phyloP scores from a whole-genome alignment of 2,888 invertebrate species.

The Eristalinus aeneus region DNA sequence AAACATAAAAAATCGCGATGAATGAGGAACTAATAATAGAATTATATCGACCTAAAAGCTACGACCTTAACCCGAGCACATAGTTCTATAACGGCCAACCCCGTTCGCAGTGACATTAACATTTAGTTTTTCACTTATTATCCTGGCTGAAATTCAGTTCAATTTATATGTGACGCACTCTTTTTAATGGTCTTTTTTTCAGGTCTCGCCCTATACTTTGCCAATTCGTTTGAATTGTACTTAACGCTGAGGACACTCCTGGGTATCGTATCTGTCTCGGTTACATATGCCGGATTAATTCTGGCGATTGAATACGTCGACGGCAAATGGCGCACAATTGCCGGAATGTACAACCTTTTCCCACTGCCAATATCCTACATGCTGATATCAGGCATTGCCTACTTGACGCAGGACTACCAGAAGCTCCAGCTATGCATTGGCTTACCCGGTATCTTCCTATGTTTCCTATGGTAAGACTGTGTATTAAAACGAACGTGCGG shows the following conservation, averaged over 20 bases:
- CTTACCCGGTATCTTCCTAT: conserved; percentile 86
- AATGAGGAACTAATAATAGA: background rate
- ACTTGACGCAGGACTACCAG: conserved; percentile 87
- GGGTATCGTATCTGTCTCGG: conserved; percentile 90
- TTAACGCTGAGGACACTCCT: conserved; percentile 86
- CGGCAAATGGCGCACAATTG: conserved; percentile 89
- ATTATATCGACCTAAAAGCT: conserved; percentile 18
- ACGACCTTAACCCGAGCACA: conserved; percentile 48
- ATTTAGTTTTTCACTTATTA: conserved; percentile 40
- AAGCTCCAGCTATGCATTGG: conserved; percentile 87
- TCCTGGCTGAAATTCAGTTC: background rate
- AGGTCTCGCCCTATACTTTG: conserved; percentile 86
- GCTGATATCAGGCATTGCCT: conserved; percentile 87
- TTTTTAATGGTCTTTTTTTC: conserved; percentile 8
- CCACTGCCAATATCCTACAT: conserved; percentile 89
- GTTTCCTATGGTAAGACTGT: conserved; percentile 84
- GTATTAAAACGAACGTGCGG: background rate
- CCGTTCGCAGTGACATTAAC: conserved; percentile 51
- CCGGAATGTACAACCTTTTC: conserved; percentile 90
- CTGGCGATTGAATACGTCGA: conserved; percentile 90
- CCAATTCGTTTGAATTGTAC: conserved; percentile 87
- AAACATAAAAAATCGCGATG: background rate
- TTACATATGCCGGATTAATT: conserved; percentile 91
- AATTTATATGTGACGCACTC: background rate
- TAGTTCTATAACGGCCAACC: background rate